These are phyloP conservation scores for Peromyscus melanophrys DNA, from an alignment of 2,797 vertebrate genomes.

Conservation along the genomic window DNA sequence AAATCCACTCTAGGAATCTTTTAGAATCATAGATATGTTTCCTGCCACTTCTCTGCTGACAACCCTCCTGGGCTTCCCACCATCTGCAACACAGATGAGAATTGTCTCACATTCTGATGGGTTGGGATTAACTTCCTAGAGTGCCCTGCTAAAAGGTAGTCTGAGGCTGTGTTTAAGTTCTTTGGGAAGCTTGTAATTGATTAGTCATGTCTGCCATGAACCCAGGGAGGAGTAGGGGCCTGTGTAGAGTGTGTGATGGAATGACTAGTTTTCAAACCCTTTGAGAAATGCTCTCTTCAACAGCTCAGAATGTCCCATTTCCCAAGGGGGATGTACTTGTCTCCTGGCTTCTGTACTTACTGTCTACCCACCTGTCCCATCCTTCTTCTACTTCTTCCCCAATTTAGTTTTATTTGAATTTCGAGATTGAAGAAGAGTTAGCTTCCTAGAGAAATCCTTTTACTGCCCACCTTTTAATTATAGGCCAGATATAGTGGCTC, in stretches of 20 bases:
- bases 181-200: not conserved
- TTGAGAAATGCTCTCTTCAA: not conserved
- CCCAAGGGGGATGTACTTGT: not conserved
- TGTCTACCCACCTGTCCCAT: not conserved
- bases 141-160: not conserved
- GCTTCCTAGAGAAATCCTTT: not conserved
- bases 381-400: not conserved
- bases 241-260: rapidly evolving
- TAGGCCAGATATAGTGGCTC: not conserved
- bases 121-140: not conserved
- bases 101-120: not conserved
- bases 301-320: not conserved
- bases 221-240: rapidly evolving
- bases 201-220: not conserved
- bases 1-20: not conserved
- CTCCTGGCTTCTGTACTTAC: not conserved
- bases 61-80: not conserved
- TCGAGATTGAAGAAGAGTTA: conserved; percentile 10
- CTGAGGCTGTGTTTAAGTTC: not conserved
- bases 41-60: not conserved
- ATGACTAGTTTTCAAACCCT: not conserved
- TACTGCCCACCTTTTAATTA: not conserved
- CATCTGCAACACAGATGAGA: not conserved
- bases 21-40: conserved; percentile 39
- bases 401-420: conserved; percentile 50